These are phyloP conservation scores for Antigone vipio DNA, from an alignment of 2,113 vertebrate species.

Conservation along the genomic window DNA sequence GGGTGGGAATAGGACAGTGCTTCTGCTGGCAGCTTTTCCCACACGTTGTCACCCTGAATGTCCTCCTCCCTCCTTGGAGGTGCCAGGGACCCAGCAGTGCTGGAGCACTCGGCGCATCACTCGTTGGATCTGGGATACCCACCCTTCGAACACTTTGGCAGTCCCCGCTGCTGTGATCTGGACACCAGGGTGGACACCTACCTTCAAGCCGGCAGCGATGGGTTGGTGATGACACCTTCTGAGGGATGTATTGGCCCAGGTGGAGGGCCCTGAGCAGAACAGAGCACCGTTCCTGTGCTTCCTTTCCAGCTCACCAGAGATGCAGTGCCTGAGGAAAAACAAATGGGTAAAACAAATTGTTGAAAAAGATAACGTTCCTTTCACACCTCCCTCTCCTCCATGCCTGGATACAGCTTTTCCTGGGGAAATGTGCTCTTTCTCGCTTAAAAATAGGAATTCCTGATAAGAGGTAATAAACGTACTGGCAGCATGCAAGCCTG, in stretches of 20 bases:
- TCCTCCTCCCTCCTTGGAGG: neutral
- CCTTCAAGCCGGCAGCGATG: neutral
- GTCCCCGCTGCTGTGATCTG: too few relatives aligned
- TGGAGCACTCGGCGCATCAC: neutral
- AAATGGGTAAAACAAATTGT: neutral
- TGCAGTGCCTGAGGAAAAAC: neutral
- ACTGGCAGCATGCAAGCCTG: neutral
- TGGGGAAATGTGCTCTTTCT: neutral
- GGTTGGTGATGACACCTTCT: neutral
- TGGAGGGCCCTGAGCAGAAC: neutral
- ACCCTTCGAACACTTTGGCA: too few relatives aligned
- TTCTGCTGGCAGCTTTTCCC: neutral
- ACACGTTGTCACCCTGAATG: neutral
- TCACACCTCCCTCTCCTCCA: neutral
- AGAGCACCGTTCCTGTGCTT: fast-evolving
- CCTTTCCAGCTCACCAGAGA: too few relatives aligned
- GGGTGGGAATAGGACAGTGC: neutral
- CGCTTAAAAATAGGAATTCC: neutral
- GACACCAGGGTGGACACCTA: neutral
- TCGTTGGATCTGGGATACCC: neutral
- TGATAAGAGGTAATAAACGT: neutral
- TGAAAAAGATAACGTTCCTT: neutral
- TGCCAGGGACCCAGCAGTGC: neutral
- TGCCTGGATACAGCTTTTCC: neutral
- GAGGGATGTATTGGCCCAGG: neutral